Conservation (phyloP, 2,113 vertebrate species). For the Chrysemys picta region DNA sequence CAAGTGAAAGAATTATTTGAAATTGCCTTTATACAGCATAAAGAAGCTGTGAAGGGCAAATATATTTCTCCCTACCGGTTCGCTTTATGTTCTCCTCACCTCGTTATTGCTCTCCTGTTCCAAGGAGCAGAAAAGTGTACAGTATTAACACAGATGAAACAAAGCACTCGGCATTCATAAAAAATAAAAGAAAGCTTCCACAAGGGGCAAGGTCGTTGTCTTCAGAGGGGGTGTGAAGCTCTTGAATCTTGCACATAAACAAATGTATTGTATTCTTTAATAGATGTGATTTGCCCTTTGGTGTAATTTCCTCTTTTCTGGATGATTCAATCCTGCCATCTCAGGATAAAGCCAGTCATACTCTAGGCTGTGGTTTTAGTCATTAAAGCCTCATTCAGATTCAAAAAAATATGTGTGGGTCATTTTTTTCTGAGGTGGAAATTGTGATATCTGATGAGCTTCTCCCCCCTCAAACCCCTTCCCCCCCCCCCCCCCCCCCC, state of each 20-base stretch:
- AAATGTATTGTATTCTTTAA: neutral
- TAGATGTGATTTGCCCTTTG: neutral
- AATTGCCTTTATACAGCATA: neutral
- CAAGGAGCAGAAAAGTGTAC: neutral
- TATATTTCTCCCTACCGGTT: neutral
- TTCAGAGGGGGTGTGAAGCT: neutral
- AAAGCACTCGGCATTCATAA: neutral
- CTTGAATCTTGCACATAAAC: rapidly evolving
- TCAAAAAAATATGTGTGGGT: constrained; percentile 1
- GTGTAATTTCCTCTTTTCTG: neutral
- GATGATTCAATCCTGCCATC: neutral
- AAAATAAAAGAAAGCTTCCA: neutral
- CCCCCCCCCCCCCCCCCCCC: neutral
- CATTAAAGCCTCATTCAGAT: neutral
- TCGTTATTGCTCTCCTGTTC: neutral
- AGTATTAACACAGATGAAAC: neutral
- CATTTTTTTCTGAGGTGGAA: neutral
- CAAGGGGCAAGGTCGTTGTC: neutral
- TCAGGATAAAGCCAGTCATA: neutral
- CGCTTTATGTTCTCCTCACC: neutral
- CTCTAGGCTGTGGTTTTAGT: neutral
- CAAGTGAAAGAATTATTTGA: neutral
- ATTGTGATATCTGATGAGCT: neutral
- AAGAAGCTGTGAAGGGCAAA: neutral
- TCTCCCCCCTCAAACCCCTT: neutral